phyloP scores from a whole-genome alignment of 2,888 invertebrate species.

The Tetropium fuscum region DNA sequence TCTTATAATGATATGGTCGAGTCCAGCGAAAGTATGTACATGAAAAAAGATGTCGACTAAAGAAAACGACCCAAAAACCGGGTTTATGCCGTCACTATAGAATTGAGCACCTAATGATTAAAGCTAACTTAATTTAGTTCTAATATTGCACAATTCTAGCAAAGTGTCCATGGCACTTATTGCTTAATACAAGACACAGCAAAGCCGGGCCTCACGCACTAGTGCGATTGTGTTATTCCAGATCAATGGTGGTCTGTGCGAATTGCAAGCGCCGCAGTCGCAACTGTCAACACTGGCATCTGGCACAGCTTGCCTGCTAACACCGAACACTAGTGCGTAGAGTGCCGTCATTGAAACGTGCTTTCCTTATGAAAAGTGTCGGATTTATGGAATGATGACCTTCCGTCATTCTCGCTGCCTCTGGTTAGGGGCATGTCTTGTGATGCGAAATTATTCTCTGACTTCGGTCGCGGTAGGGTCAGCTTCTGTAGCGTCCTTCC shows the following conservation, averaged over 20 bases:
- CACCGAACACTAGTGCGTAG: constrained; percentile 73
- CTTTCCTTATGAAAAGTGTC: constrained; percentile 82
- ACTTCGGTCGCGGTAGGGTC: constrained; percentile 83
- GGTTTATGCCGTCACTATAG: constrained; percentile 47
- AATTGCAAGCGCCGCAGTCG: constrained; percentile 51
- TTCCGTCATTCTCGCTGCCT: constrained; percentile 69
- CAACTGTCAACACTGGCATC: constrained; percentile 53
- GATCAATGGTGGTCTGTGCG: constrained; percentile 53
- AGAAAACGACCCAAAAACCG: constrained; percentile 52
- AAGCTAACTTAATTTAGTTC: constrained; percentile 65
- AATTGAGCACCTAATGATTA: constrained; percentile 68
- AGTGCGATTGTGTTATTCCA: constrained; percentile 45
- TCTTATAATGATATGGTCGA: constrained; percentile 20
- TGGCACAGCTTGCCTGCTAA: constrained; percentile 53
- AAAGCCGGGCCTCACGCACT: constrained; percentile 46
- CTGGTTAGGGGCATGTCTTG: constrained; percentile 74
- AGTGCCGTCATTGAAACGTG: constrained; percentile 79
- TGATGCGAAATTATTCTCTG: constrained; percentile 84
- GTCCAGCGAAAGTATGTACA: constrained; percentile 23
- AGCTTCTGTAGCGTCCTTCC: constrained; percentile 77
- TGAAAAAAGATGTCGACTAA: constrained; percentile 27
- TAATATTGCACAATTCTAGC: constrained; percentile 68
- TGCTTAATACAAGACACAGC: constrained; percentile 47
- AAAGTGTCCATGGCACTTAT: constrained; percentile 60
- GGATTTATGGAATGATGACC: constrained; percentile 81